phyloP scores from a whole-genome alignment of 2,797 vertebrate species.

The Ispidina picta region DNA sequence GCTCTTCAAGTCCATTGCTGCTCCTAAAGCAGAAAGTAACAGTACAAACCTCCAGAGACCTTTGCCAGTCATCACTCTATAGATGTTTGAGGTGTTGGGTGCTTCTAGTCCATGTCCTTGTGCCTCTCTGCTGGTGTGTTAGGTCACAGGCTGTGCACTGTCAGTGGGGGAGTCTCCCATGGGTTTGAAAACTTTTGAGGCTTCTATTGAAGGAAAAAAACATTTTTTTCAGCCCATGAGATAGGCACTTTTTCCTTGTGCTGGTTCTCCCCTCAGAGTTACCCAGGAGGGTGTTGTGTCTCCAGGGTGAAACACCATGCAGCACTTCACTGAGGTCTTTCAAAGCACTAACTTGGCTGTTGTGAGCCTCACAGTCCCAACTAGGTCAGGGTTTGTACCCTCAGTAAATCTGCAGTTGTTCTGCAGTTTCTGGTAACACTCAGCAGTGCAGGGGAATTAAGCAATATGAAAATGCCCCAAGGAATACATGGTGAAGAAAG shows the following conservation, averaged over 20 bases:
- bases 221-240: not conserved
- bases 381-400: not conserved
- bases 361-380: not conserved
- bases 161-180: not conserved
- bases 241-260: not conserved
- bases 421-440: slow-evolving; percentile 10
- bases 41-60: not conserved
- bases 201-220: not conserved
- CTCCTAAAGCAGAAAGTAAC: not conserved
- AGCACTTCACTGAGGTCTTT: not conserved
- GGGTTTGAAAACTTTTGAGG: not conserved
- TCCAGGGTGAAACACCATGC: not conserved
- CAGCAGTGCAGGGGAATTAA: not conserved
- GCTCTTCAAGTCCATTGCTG: not conserved
- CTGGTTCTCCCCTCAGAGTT: not conserved
- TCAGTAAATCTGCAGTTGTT: not conserved
- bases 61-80: not conserved
- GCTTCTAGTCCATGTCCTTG: not conserved
- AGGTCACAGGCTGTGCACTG: not conserved
- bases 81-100: not conserved
- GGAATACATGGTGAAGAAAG: not conserved
- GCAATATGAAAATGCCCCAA: slow-evolving; percentile 41
- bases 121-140: not conserved
- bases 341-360: not conserved
- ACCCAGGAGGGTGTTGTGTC: not conserved